Conservation (phyloP, 2,113 vertebrate species). For the Podiceps cristatus region DNA sequence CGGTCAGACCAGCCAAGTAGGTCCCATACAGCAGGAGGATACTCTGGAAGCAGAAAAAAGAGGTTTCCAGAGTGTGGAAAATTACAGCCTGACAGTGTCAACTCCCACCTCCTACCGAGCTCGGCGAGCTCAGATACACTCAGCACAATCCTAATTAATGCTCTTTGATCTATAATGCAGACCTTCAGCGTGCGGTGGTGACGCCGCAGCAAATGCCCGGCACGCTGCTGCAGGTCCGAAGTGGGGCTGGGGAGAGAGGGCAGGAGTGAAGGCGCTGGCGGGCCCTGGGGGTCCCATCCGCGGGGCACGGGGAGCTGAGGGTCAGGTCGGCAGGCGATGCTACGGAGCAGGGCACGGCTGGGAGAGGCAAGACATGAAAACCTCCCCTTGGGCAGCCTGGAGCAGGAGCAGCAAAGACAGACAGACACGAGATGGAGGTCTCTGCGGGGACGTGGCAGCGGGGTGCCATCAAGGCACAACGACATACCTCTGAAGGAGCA, state of each 20-base stretch:
- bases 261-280: rapidly evolving
- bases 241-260: not conserved
- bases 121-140: constrained; percentile 8
- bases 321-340: not conserved
- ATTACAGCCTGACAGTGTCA: constrained; percentile 16
- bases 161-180: constrained; percentile 56
- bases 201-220: rapidly evolving
- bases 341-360: not conserved
- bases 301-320: rapidly evolving
- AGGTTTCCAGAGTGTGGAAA: constrained; percentile 30
- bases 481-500: not conserved
- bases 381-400: not conserved
- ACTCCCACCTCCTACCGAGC: not conserved
- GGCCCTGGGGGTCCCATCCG: rapidly evolving
- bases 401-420: not conserved
- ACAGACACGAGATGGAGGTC: not conserved
- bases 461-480: not conserved
- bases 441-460: not conserved
- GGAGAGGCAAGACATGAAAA: not conserved
- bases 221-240: not conserved
- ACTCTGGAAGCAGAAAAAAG: constrained; percentile 77
- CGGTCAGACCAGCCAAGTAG: constrained; percentile 93
- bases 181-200: not conserved
- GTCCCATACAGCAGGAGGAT: constrained; percentile 90
- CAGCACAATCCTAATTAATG: constrained; percentile 21